phyloP scores from a whole-genome alignment of 1,140 invertebrate genomes.

The Diachasma alloeum region DNA sequence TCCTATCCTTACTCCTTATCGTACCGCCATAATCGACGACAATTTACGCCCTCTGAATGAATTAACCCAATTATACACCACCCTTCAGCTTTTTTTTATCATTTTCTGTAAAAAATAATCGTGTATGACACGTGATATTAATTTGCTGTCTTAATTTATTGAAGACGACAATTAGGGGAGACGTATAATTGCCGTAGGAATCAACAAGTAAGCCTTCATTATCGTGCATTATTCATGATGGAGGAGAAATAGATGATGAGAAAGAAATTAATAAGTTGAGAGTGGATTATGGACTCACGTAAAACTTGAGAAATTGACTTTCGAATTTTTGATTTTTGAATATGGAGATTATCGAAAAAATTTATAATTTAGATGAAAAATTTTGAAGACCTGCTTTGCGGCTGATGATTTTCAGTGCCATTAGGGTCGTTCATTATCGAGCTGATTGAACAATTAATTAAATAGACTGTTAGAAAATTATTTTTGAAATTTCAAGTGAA shows the following conservation, averaged over 20 bases:
- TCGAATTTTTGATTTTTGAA: no score
- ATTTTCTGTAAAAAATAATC: not conserved
- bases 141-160: slow-evolving; percentile 5
- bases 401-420: no score
- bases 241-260: not conserved
- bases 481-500: no score
- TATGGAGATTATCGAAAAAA: no score
- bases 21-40: slow-evolving; percentile 21
- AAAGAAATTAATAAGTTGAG: not conserved
- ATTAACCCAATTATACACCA: slow-evolving; percentile 27
- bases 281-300: not conserved
- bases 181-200: not conserved
- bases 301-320: no score
- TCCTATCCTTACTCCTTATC: slow-evolving; percentile 1
- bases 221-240: not conserved
- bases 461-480: no score
- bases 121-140: not conserved
- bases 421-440: no score
- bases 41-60: slow-evolving; percentile 23
- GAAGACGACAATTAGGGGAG: not conserved
- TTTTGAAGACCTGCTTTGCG: no score
- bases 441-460: no score
- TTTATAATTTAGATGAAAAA: no score
- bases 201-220: not conserved
- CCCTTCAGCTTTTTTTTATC: not conserved